Base-by-base conservation (phyloP, 2,797 vertebrate genomes). In the Coranthus polyacanthus region DNA sequence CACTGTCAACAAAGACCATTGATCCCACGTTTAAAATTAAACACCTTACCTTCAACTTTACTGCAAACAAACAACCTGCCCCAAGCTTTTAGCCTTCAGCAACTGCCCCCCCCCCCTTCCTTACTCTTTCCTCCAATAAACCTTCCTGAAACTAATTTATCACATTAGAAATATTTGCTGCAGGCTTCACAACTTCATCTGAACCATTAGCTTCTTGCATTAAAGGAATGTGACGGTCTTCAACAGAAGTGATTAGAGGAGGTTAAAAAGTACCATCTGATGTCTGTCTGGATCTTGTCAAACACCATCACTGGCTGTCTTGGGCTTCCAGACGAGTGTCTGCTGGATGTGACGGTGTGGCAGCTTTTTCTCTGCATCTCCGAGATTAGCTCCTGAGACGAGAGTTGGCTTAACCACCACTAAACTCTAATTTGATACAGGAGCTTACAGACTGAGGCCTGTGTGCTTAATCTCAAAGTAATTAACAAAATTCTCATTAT, bases 401-500 rank as follows among this genome's bases (percentile, higher is more conserved):
- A 76, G 66, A 72, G 68, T 62, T 80, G 71, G 16, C 65, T 83
- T 73, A 84, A 83, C 68, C 71, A 74, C 78, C 53, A 22, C 52
- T 47, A 53, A 59, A 74, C 70, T 51, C 47, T 71, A 52, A 81
- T 82, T 75, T 77, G 66, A 81, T 81, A 65, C 63, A 73, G 54
- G 52, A 58, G 75, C 69, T 73, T 72, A 70, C 49, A 70, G 63
- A 68, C 55, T 4, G 62, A 68, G 42, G 75, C 52, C 13, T 69
- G 17, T 51, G 60, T 34, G 63, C 56, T 81, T 81, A 72, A 87
- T 85, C 73, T 68, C 29, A 80, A 71, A 77, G 79, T 80, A 85
- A 88, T 87, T 83, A 87, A 83, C 66, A 29, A 74, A 75, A 82
- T 72, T 75, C 44, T 66, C 74, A 76, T 78, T 78, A 73, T 72